These are phyloP conservation scores for Vombatus ursinus DNA, from an alignment of 2,113 vertebrate genomes.

Conservation along the genomic window DNA sequence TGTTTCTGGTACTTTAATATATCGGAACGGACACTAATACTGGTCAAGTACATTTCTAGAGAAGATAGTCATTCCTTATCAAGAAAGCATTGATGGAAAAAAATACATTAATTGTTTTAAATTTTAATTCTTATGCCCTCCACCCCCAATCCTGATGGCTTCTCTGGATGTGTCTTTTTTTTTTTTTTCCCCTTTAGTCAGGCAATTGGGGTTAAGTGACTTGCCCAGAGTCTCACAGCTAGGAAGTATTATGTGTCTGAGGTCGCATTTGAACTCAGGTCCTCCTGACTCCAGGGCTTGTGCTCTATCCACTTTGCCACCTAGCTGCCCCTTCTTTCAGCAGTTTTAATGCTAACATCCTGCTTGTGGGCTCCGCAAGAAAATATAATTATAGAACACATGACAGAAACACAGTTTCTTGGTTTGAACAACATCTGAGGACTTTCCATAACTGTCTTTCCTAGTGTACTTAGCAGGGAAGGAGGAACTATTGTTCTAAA, in stretches of 20 bases:
- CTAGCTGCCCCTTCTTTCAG: constrained; percentile 8
- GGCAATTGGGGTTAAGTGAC: no score
- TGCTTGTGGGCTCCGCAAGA: not conserved
- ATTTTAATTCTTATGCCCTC: not conserved
- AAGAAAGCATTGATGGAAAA: not conserved
- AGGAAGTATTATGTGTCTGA: no score
- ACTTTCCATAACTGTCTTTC: constrained; percentile 13
- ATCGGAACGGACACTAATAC: constrained; percentile 2
- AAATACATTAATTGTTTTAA: not conserved
- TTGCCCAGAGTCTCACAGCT: no score
- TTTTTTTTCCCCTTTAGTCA: no score
- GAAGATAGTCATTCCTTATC: constrained; percentile 26
- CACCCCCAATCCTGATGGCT: not conserved
- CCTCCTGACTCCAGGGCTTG: no score
- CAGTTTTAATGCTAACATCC: constrained; percentile 33
- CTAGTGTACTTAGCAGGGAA: not conserved
- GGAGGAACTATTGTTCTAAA: constrained; percentile 7
- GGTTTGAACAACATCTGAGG: constrained; percentile 9
- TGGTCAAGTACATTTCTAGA: not conserved
- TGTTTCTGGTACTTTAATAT: constrained; percentile 30
- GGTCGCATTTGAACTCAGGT: no score
- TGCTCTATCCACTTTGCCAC: no score
- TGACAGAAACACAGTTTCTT: not conserved
- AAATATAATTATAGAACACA: not conserved
- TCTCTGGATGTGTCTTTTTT: not conserved